Evolutionary conservation across 1,140 invertebrate species (phyloP).

Genomic region (Vanessa atalanta): DNA sequence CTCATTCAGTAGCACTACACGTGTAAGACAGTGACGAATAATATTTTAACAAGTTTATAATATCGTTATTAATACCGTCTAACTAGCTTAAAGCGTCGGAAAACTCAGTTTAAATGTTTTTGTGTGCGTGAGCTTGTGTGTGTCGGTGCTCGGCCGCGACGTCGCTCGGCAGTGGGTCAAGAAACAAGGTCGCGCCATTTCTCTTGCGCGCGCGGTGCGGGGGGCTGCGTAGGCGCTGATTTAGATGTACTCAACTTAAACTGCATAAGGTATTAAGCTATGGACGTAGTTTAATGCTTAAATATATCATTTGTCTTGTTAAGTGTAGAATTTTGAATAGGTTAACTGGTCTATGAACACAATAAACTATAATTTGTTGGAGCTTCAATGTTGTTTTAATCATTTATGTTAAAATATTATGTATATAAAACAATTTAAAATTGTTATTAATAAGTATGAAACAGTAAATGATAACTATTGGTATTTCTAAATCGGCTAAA

Average conservation of each 20-base stretch:
- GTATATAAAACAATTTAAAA: too few relatives aligned
- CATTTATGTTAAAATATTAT: background rate
- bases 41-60: background rate
- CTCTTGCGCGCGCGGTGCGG: constrained; percentile 43
- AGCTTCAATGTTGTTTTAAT: background rate
- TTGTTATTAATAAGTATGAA: too few relatives aligned
- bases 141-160: constrained; percentile 61
- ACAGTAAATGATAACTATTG: too few relatives aligned
- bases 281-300: background rate
- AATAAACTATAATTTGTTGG: background rate
- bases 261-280: constrained; percentile 22
- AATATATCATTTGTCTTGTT: constrained; percentile 11
- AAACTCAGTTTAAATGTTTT: constrained; percentile 2
- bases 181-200: constrained; percentile 73
- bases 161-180: constrained; percentile 67
- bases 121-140: constrained; percentile 20
- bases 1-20: background rate
- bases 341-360: background rate
- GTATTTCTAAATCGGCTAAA: too few relatives aligned
- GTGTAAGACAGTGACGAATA: background rate
- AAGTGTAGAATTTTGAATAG: background rate
- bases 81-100: constrained; percentile 22
- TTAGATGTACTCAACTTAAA: constrained; percentile 16
- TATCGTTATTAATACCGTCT: background rate
- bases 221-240: constrained; percentile 22